These are phyloP conservation scores for Zapus hudsonius DNA, from an alignment of 2,113 vertebrate genomes.

Conservation along the genomic window DNA sequence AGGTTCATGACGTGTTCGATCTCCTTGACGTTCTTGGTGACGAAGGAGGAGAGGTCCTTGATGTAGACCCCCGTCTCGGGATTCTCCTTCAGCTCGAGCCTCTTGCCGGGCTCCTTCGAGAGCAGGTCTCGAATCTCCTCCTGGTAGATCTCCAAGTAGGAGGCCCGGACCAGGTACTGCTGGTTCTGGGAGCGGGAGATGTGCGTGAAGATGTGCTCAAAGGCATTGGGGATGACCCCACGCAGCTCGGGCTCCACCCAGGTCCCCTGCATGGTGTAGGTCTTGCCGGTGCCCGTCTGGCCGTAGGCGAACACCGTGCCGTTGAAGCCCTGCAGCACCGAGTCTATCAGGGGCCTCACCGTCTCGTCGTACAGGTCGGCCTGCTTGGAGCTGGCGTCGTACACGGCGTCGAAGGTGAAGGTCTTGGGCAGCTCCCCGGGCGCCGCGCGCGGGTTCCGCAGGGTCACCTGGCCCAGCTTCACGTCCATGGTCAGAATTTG, in stretches of 20 bases:
- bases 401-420: conserved; percentile 96
- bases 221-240: conserved; percentile 94
- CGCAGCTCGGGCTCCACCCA: conserved; percentile 90
- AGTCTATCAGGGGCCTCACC: conserved; percentile 94
- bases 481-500: conserved; percentile 92
- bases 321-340: conserved; percentile 94
- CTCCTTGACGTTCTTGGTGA: conserved; percentile 97
- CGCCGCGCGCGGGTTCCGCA: conserved; percentile 90
- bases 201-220: conserved; percentile 97
- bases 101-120: conserved; percentile 93
- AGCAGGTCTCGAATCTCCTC: conserved; percentile 97
- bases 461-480: conserved; percentile 94
- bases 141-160: conserved; percentile 98
- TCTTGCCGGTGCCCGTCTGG: conserved; percentile 97
- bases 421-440: conserved; percentile 92
- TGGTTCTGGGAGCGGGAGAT: conserved; percentile 97
- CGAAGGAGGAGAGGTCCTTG: conserved; percentile 95
- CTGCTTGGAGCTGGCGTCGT: conserved; percentile 92
- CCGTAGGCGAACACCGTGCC: conserved; percentile 96
- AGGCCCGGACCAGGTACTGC: conserved; percentile 97
- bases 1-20: conserved; percentile 97
- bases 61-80: conserved; percentile 94
- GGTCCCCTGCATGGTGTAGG: conserved; percentile 95
- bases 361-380: conserved; percentile 94
- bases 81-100: conserved; percentile 95